These are phyloP conservation scores for Hylyphantes graminicola DNA, from an alignment of 1,140 invertebrate genomes.

Conservation along the genomic window DNA sequence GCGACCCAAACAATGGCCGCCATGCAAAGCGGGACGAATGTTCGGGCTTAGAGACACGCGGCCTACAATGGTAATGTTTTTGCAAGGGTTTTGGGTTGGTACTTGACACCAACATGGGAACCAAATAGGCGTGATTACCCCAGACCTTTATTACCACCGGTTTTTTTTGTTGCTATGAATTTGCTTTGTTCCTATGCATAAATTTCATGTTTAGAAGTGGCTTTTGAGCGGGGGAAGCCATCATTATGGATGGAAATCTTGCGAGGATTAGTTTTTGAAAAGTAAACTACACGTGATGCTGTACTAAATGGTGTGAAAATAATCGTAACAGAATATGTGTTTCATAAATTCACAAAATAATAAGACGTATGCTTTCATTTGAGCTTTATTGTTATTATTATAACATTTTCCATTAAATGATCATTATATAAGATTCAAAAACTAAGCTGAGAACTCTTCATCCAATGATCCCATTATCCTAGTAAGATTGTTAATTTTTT, in stretches of 20 bases:
- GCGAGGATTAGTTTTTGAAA: not conserved
- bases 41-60: conserved; percentile 38
- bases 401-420: too few relatives aligned
- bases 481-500: too few relatives aligned
- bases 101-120: conserved; percentile 54
- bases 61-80: conserved; percentile 41
- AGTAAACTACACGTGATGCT: too few relatives aligned
- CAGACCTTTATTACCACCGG: conserved; percentile 4
- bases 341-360: too few relatives aligned
- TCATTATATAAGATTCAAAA: too few relatives aligned
- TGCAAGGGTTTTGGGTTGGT: conserved; percentile 18
- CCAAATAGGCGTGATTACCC: conserved; percentile 36
- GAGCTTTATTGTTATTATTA: too few relatives aligned
- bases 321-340: too few relatives aligned
- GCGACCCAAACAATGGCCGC: conserved; percentile 32
- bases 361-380: too few relatives aligned
- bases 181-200: not conserved
- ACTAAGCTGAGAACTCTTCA: too few relatives aligned
- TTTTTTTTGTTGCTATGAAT: conserved; percentile 1
- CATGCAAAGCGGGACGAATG: conserved; percentile 15
- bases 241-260: conserved; percentile 41
- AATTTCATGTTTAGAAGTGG: not conserved
- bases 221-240: conserved; percentile 16
- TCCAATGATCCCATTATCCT: too few relatives aligned
- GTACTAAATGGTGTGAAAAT: too few relatives aligned